Conservation (phyloP, 1,140 invertebrate species). For the Chironomus tepperi region DNA sequence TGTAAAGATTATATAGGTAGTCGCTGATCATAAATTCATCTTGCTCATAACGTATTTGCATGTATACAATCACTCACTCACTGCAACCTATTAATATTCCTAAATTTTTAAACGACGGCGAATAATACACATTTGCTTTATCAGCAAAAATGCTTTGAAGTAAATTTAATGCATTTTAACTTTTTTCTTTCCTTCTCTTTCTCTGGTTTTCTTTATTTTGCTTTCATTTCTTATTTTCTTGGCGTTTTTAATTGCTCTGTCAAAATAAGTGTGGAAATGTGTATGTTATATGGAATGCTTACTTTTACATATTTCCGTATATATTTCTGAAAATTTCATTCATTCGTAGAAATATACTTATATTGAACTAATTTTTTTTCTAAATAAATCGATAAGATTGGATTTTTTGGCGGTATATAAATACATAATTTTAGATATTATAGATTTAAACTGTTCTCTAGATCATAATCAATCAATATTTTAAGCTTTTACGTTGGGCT, state of each 20-base stretch:
- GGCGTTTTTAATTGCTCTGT: neutral
- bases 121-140: slow-evolving; percentile 9
- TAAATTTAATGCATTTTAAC: neutral
- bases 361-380: no score
- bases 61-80: neutral
- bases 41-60: neutral
- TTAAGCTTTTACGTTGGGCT: no score
- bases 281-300: neutral
- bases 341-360: no score
- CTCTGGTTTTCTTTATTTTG: neutral
- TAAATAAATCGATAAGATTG: no score
- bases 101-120: neutral
- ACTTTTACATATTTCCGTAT: slow-evolving; percentile 3
- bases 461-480: no score
- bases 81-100: neutral
- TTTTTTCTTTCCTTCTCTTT: neutral
- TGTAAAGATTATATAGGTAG: slow-evolving; percentile 9
- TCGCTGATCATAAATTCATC: slow-evolving; percentile 2
- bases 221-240: neutral
- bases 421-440: no score
- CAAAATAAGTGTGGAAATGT: slow-evolving; percentile 13
- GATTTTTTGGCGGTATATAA: no score
- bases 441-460: no score
- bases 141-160: neutral
- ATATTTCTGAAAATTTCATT: neutral